Conservation (phyloP, 1,140 invertebrate species). For the Drosophila simulans region DNA sequence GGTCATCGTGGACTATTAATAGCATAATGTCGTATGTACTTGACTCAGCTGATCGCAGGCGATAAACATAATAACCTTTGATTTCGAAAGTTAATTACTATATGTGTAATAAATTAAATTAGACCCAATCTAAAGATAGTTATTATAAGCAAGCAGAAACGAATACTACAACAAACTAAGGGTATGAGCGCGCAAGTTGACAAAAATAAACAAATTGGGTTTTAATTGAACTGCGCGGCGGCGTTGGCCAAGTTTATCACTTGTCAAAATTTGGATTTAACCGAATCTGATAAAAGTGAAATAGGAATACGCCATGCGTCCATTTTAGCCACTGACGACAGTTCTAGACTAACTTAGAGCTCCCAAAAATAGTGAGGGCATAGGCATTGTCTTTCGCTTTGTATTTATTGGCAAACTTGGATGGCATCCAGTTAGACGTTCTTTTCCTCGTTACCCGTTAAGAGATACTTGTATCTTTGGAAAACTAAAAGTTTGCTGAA, state of each 20-base stretch:
- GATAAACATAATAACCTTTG: background rate
- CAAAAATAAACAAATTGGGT: slow-evolving; percentile 7
- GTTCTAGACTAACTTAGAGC: slow-evolving; percentile 45
- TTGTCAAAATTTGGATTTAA: slow-evolving; percentile 48
- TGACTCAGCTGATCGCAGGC: background rate
- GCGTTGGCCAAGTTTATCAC: slow-evolving; percentile 43
- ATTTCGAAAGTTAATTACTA: background rate
- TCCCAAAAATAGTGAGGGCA: background rate
- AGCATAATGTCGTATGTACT: slow-evolving; percentile 6
- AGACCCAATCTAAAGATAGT: background rate
- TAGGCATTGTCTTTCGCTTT: slow-evolving; percentile 5
- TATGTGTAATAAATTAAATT: background rate
- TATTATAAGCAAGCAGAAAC: background rate
- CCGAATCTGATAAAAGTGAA: slow-evolving; percentile 42
- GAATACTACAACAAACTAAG: too few species aligned
- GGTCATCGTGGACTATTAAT: slow-evolving; percentile 29
- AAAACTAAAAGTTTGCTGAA: background rate
- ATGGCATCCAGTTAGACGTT: slow-evolving; percentile 32
- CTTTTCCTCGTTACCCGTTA: background rate
- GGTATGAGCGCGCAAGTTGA: background rate
- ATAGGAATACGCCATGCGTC: slow-evolving; percentile 37
- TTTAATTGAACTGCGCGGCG: slow-evolving; percentile 9
- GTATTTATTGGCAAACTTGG: slow-evolving; percentile 32
- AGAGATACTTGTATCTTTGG: background rate
- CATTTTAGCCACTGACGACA: slow-evolving; percentile 56